A percentile compares a stretch with the other conserved stretches of the same genome.
phyloP scores from a whole-genome alignment of 1,140 invertebrate genomes.

The Orius insidiosus region DNA sequence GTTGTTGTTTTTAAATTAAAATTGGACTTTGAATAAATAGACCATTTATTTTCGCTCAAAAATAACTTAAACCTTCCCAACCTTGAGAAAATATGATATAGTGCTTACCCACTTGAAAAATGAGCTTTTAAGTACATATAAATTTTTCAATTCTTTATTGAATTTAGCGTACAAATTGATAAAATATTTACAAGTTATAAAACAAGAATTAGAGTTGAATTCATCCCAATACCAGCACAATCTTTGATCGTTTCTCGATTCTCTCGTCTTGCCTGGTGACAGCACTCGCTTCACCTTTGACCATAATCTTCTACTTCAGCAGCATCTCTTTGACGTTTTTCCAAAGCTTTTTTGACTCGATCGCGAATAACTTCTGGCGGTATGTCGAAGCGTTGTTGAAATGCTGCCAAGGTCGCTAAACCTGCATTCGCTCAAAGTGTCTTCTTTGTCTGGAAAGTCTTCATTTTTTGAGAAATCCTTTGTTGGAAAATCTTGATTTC shows the following conservation, averaged over 20 bases:
- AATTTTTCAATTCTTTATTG: too few species aligned
- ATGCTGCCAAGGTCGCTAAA: slow-evolving; percentile 26
- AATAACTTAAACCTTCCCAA: too few species aligned
- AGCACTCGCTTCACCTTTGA: slow-evolving; percentile 87
- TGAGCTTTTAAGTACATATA: too few species aligned
- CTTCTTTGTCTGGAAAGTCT: not conserved
- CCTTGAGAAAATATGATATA: too few species aligned
- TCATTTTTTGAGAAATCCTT: too few species aligned
- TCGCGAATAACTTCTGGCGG: slow-evolving; percentile 66
- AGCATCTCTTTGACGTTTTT: slow-evolving; percentile 34
- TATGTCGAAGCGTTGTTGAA: slow-evolving; percentile 61
- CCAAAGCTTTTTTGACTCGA: slow-evolving; percentile 50
- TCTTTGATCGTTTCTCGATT: slow-evolving; percentile 73
- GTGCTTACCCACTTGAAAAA: too few species aligned
- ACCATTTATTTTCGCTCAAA: too few species aligned
- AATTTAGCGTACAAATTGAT: too few species aligned
- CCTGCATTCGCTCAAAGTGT: not conserved
- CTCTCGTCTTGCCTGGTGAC: slow-evolving; percentile 64
- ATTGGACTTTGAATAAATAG: too few species aligned
- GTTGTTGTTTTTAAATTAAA: too few species aligned
- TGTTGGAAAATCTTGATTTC: not conserved
- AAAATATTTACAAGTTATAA: too few species aligned
- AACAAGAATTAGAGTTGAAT: not conserved
- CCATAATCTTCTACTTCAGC: slow-evolving; percentile 48
- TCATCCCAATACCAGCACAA: slow-evolving; percentile 36